A percentile compares a stretch with the other conserved stretches of the same genome.
Conservation (phyloP, 2,888 invertebrate species). For the Schrankia costaestrigalis region DNA sequence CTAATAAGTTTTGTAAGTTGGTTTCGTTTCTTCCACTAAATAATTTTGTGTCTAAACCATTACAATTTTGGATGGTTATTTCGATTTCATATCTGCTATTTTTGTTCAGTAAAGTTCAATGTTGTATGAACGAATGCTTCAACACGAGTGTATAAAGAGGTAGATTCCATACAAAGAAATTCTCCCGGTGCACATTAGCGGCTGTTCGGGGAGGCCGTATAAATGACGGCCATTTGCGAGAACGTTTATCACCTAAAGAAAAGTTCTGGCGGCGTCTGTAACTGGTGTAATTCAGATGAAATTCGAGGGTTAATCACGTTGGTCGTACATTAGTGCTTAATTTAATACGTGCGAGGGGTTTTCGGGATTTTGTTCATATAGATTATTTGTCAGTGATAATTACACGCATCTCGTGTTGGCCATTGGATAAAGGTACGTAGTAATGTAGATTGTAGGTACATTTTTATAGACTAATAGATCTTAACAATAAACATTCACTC, state of each 20-base stretch:
- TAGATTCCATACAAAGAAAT: conserved; percentile 52
- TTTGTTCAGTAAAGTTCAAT: conserved; percentile 49
- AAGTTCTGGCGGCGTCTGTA: conserved; percentile 71
- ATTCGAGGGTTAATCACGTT: conserved; percentile 69
- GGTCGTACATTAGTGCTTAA: conserved; percentile 64
- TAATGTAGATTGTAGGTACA: no score
- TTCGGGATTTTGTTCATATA: conserved; percentile 45
- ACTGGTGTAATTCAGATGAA: conserved; percentile 68
- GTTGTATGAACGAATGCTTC: conserved; percentile 51
- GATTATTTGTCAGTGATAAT: no score
- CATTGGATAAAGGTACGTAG: no score
- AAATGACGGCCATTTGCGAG: conserved; percentile 75
- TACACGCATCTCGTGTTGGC: conserved; percentile 23
- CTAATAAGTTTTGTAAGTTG: no score
- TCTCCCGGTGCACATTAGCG: conserved; percentile 58
- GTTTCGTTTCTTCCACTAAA: no score
- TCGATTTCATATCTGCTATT: not conserved
- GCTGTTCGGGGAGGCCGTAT: conserved; percentile 63
- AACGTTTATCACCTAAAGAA: conserved; percentile 77
- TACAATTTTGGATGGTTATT: not conserved
- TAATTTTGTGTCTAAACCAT: no score
- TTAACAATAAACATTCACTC: no score
- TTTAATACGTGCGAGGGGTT: conserved; percentile 63
- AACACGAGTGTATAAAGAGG: conserved; percentile 38
- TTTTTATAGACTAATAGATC: no score